Percentiles rank a stretch among this genome's conserved stretches.
Conservation (phyloP, 1,140 invertebrate genomes). For the Drosophila pseudoobscura region DNA sequence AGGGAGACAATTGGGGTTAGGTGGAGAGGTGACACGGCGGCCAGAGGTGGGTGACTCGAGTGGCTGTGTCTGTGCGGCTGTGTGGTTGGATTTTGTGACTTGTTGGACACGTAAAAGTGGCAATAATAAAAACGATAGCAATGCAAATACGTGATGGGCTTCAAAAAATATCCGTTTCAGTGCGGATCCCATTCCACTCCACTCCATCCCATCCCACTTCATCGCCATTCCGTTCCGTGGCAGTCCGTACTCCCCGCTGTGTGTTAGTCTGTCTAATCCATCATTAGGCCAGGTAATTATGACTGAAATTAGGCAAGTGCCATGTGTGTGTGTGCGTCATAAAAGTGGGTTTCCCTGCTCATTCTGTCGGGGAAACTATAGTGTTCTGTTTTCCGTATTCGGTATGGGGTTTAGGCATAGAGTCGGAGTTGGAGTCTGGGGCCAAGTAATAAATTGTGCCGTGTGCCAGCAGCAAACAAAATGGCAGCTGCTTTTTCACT, state of each 20-base stretch:
- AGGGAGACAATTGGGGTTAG: conserved; percentile 38
- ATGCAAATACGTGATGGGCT: conserved; percentile 62
- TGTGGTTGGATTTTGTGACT: conserved; percentile 4
- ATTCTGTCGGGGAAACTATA: conserved; percentile 5
- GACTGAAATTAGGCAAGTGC: conserved; percentile 50
- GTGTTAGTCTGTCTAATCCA: conserved; percentile 36
- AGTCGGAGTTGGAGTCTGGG: no score
- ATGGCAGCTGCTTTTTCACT: conserved; percentile 46
- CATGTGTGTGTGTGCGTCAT: conserved; percentile 37
- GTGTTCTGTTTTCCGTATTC: background rate
- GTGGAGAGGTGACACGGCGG: background rate
- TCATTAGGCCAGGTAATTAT: conserved; percentile 63
- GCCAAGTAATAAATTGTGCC: conserved; percentile 44
- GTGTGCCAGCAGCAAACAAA: conserved; percentile 46
- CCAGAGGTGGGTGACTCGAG: background rate
- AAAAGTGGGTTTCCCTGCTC: conserved; percentile 18
- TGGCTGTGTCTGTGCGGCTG: background rate
- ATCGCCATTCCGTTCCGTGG: no score
- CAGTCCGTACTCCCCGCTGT: no score
- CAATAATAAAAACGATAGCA: conserved; percentile 66
- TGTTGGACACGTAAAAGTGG: conserved; percentile 50
- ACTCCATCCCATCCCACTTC: no score
- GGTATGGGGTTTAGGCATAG: background rate
- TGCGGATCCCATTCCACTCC: no score
- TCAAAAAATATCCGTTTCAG: conserved; percentile 32